These are phyloP conservation scores for Stenolophus ochropezus DNA, from an alignment of 2,888 invertebrate species.

Conservation along the genomic window DNA sequence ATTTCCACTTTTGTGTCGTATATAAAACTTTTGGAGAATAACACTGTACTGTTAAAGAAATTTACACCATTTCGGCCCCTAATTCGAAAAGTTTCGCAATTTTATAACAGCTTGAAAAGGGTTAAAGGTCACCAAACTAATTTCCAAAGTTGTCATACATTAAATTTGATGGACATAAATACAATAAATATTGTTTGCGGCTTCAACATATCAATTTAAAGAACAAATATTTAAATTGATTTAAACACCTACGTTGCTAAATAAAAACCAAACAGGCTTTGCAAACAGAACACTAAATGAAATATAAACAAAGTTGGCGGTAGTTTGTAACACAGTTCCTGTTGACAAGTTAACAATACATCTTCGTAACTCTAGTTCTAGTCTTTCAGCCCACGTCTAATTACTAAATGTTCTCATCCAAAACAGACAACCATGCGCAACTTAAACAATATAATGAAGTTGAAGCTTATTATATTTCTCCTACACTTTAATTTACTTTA, in stretches of 20 bases:
- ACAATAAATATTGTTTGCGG: background rate
- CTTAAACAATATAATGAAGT: too few relatives aligned
- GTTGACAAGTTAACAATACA: background rate
- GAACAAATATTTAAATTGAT: background rate
- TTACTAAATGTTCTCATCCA: too few relatives aligned
- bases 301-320: background rate
- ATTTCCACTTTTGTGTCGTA: too few relatives aligned
- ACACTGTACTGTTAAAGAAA: too few relatives aligned
- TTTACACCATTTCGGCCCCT: background rate
- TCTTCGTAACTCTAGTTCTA: background rate
- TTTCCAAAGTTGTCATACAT: background rate
- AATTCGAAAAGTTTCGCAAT: background rate
- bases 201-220: background rate
- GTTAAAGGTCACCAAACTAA: background rate
- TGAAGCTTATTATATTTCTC: too few relatives aligned
- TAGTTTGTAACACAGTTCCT: background rate
- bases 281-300: background rate
- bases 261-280: too few relatives aligned
- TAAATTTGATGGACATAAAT: background rate
- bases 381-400: background rate
- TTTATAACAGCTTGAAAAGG: background rate
- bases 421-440: too few relatives aligned
- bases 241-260: background rate
- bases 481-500: too few relatives aligned
- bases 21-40: too few relatives aligned